A percentile compares a stretch with the other conserved stretches of the same genome.
Conservation (phyloP, 2,797 vertebrate genomes). For the Cynodonichthys magdalenae region DNA sequence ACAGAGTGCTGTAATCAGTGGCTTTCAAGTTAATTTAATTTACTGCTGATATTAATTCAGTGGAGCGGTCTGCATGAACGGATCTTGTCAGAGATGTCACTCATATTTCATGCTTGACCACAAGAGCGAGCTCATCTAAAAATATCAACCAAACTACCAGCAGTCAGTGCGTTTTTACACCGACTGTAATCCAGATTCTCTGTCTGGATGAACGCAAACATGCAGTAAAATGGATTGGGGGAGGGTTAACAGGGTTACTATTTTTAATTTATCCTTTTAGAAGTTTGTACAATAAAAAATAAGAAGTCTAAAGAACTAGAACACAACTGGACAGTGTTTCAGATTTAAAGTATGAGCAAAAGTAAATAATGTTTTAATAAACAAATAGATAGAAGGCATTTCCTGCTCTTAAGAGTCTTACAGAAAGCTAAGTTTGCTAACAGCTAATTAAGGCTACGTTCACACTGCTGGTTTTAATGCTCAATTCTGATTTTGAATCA, state of each 20-base stretch:
- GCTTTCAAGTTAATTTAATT: constrained; percentile 68
- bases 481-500: too few relatives aligned
- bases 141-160: background rate
- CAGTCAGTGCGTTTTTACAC: too few relatives aligned
- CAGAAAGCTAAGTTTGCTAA: too few relatives aligned
- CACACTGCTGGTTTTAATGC: too few relatives aligned
- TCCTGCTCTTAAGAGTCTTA: too few relatives aligned
- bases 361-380: background rate
- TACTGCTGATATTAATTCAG: constrained; percentile 64
- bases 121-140: constrained; percentile 4
- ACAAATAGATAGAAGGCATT: background rate
- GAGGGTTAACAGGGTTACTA: background rate
- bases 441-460: too few relatives aligned
- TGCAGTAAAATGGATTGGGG: background rate
- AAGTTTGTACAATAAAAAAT: background rate
- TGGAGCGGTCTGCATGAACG: constrained; percentile 59
- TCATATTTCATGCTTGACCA: constrained; percentile 41
- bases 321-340: too few relatives aligned
- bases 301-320: background rate
- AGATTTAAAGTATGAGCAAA: background rate
- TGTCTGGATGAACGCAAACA: background rate
- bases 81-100: constrained; percentile 63
- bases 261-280: background rate
- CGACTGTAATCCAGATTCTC: background rate
- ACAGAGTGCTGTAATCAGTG: constrained; percentile 55